phyloP scores from a whole-genome alignment of 2,113 vertebrate species.

The Chaetorhynchus papuensis region DNA sequence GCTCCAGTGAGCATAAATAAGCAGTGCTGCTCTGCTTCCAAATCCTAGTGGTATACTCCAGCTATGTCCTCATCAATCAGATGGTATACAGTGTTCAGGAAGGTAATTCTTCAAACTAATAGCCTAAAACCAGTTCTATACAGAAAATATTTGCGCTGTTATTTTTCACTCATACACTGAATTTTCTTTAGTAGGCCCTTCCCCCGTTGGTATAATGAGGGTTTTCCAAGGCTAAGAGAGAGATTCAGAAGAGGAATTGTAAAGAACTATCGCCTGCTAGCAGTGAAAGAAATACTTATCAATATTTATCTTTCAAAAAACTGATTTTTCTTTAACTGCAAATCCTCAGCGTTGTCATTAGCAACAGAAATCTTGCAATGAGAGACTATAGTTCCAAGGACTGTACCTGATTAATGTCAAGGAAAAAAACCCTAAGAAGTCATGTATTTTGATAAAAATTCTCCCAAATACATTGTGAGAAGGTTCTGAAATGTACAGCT shows the following conservation, averaged over 20 bases:
- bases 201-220: neutral
- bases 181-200: neutral
- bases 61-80: constrained; percentile 22
- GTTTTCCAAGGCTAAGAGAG: constrained; percentile 37
- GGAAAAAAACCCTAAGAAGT: neutral
- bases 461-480: constrained; percentile 14
- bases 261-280: neutral
- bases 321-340: neutral
- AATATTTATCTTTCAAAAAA: constrained; percentile 16
- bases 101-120: constrained; percentile 54
- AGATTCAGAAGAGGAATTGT: constrained; percentile 10
- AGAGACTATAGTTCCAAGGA: neutral
- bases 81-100: neutral
- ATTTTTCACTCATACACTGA: constrained; percentile 27
- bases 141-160: constrained; percentile 1
- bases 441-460: constrained; percentile 37
- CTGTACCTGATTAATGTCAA: neutral
- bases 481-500: constrained; percentile 37
- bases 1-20: neutral
- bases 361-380: neutral
- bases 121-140: constrained; percentile 29
- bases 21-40: neutral
- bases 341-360: neutral
- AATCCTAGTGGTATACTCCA: neutral
- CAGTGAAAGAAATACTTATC: neutral